These are phyloP conservation scores for Dallia pectoralis DNA, from an alignment of 2,797 vertebrate species.

Conservation along the genomic window DNA sequence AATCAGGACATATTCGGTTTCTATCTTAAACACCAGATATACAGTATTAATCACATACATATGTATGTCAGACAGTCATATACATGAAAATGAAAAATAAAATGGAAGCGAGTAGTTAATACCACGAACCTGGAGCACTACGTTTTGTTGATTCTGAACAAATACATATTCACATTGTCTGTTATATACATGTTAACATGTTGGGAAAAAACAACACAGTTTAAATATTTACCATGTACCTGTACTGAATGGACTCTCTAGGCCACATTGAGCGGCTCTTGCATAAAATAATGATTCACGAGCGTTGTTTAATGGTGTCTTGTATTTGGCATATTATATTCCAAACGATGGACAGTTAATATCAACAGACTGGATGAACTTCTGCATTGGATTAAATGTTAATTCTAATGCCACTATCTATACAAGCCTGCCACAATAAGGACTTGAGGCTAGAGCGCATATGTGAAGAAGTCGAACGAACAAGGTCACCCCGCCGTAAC, in stretches of 20 bases:
- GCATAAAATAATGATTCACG: constrained; percentile 50
- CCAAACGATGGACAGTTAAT: constrained; percentile 37
- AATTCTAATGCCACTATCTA: constrained; percentile 47
- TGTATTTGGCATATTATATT: constrained; percentile 68
- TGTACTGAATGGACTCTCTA: constrained; percentile 46
- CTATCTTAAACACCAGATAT: constrained; percentile 76
- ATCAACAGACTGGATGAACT: constrained; percentile 33
- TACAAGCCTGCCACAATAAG: constrained; percentile 60
- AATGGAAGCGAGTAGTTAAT: constrained; percentile 74
- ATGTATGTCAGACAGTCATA: constrained; percentile 63
- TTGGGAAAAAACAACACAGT: constrained; percentile 52
- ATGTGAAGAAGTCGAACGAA: constrained; percentile 13
- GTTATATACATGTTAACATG: constrained; percentile 77
- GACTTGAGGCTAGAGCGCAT: constrained; percentile 17
- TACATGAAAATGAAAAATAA: constrained; percentile 57
- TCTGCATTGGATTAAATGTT: constrained; percentile 37
- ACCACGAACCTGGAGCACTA: constrained; percentile 78
- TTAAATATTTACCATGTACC: constrained; percentile 70
- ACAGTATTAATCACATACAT: constrained; percentile 79
- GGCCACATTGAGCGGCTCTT: constrained; percentile 63
- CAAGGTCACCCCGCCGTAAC: background rate
- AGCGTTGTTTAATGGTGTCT: constrained; percentile 44
- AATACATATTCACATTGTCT: constrained; percentile 82
- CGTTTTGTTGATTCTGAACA: constrained; percentile 71
- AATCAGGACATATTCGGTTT: constrained; percentile 72